These are phyloP conservation scores for Ypsolopha scabrella DNA, from an alignment of 2,888 invertebrate species.

Conservation along the genomic window DNA sequence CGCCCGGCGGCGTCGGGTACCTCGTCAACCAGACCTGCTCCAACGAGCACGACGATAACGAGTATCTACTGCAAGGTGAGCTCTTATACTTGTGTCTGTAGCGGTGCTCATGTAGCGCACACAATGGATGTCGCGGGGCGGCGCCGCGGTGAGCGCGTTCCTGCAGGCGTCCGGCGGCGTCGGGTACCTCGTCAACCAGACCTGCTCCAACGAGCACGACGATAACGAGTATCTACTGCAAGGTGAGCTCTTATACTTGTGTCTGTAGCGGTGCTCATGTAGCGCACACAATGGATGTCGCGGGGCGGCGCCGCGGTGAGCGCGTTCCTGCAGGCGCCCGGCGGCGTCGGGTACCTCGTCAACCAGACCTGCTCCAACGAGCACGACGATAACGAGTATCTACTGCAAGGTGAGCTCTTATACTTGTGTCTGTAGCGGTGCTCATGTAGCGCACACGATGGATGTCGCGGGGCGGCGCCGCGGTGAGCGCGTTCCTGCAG, in stretches of 20 bases:
- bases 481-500: constrained; percentile 85
- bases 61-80: constrained; percentile 78
- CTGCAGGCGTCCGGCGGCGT: constrained; percentile 84
- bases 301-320: constrained; percentile 87
- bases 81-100: too few species aligned
- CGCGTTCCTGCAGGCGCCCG: constrained; percentile 82
- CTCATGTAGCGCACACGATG: too few species aligned
- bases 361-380: constrained; percentile 85
- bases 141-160: constrained; percentile 85
- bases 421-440: too few species aligned
- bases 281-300: too few species aligned
- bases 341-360: constrained; percentile 87
- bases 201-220: constrained; percentile 87
- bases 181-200: constrained; percentile 86
- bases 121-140: constrained; percentile 89
- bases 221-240: constrained; percentile 90
- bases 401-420: too few species aligned
- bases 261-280: too few species aligned
- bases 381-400: constrained; percentile 90
- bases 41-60: constrained; percentile 92
- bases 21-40: constrained; percentile 84
- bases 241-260: too few species aligned
- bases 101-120: constrained; percentile 92
- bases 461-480: too few species aligned
- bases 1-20: constrained; percentile 86